A percentile compares a stretch with the other conserved stretches of the same genome.
Conservation (phyloP, 2,113 vertebrate genomes). For the Thunnus thynnus region DNA sequence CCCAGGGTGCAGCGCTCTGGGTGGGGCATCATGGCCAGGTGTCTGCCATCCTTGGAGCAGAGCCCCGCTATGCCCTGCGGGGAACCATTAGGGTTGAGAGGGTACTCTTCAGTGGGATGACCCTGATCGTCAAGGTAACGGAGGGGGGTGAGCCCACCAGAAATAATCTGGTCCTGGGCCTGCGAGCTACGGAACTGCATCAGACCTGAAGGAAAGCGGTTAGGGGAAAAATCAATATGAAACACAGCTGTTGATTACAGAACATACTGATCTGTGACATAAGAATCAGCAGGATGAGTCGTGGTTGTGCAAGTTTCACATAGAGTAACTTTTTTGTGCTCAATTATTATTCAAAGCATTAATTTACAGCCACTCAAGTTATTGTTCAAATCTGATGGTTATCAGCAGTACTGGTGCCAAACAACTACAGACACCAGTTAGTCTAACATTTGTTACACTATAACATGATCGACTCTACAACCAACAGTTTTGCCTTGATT, state of each 20-base stretch:
- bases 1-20: conserved; percentile 89
- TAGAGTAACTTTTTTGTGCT: neutral
- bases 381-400: neutral
- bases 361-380: neutral
- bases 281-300: conserved; percentile 18
- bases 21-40: conserved; percentile 94
- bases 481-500: neutral
- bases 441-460: no score
- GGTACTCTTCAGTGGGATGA: conserved; percentile 88
- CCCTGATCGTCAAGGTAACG: conserved; percentile 90
- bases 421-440: neutral
- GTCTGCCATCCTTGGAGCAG: conserved; percentile 90
- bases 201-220: conserved; percentile 81
- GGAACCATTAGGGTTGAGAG: conserved; percentile 93
- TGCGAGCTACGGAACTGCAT: conserved; percentile 87
- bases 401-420: neutral
- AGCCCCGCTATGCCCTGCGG: conserved; percentile 87
- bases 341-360: neutral
- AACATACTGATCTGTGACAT: conserved; percentile 22
- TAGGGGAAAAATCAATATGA: conserved; percentile 29
- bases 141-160: conserved; percentile 83
- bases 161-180: conserved; percentile 76
- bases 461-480: neutral
- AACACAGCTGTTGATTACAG: conserved; percentile 41
- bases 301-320: conserved; percentile 21